Evolutionary conservation across 1,140 invertebrate species (phyloP).

Genomic region (Kradibia gibbosae): DNA sequence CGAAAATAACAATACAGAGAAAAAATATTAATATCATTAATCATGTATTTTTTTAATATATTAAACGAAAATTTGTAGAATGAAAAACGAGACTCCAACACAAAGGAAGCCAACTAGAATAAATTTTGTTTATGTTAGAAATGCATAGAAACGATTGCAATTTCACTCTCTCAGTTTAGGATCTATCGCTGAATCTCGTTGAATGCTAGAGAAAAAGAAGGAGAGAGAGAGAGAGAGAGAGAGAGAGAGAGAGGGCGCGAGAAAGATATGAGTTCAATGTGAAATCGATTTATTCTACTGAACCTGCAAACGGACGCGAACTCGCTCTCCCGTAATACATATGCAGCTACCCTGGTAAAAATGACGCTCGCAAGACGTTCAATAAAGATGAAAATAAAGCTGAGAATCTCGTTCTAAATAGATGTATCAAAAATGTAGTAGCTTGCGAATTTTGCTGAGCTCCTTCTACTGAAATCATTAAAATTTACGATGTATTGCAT

Average conservation of each 20-base stretch:
- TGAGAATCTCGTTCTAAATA: slow-evolving; percentile 35
- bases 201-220: neutral
- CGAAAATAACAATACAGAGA: neutral
- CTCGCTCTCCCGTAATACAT: slow-evolving; percentile 11
- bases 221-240: neutral
- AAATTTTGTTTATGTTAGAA: slow-evolving; percentile 44
- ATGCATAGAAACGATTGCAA: slow-evolving; percentile 42
- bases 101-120: neutral
- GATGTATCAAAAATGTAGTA: slow-evolving; percentile 40
- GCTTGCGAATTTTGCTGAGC: neutral
- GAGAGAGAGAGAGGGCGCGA: neutral
- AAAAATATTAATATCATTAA: slow-evolving; percentile 13
- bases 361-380: slow-evolving; percentile 25
- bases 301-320: slow-evolving; percentile 18
- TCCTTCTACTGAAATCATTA: slow-evolving; percentile 27
- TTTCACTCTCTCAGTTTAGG: neutral
- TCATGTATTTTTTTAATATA: slow-evolving; percentile 14
- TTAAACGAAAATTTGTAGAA: slow-evolving; percentile 34
- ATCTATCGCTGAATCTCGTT: slow-evolving; percentile 28
- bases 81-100: slow-evolving; percentile 17
- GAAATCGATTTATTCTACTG: slow-evolving; percentile 52
- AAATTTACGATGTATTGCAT: slow-evolving; percentile 34
- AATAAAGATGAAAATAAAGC: slow-evolving; percentile 29
- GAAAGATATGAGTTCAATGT: slow-evolving; percentile 21
- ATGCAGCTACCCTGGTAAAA: slow-evolving; percentile 25